phyloP scores from a whole-genome alignment of 1,140 invertebrate genomes.

The Ips nitidus region DNA sequence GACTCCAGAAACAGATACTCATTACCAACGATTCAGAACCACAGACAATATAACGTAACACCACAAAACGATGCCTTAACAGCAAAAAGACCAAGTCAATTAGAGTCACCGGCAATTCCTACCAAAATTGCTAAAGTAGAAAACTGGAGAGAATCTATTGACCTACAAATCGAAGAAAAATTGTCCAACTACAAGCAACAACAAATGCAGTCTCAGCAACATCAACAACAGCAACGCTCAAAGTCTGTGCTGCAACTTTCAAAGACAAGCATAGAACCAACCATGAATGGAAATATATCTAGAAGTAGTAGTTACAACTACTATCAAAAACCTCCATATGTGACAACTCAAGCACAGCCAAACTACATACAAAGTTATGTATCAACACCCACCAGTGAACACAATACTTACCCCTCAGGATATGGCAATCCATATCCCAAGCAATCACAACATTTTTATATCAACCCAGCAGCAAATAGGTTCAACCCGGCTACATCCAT shows the following conservation, averaged over 20 bases:
- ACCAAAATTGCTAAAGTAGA: slow-evolving; percentile 57
- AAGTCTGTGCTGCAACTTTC: slow-evolving; percentile 6
- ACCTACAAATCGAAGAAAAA: slow-evolving; percentile 60
- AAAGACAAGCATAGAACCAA: slow-evolving; percentile 13
- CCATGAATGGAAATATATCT: slow-evolving; percentile 41
- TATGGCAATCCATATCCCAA: slow-evolving; percentile 33
- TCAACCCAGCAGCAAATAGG: slow-evolving; percentile 40
- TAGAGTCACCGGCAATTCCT: slow-evolving; percentile 46
- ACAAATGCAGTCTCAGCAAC: slow-evolving; percentile 34
- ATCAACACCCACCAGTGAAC: slow-evolving; percentile 33
- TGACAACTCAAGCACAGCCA: slow-evolving; percentile 6
- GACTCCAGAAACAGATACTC: too few species aligned
- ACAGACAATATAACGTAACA: neutral
- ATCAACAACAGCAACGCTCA: slow-evolving; percentile 21
- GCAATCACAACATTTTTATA: slow-evolving; percentile 39
- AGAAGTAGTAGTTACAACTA: slow-evolving; percentile 21
- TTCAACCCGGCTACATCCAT: slow-evolving; percentile 39
- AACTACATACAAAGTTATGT: slow-evolving; percentile 46
- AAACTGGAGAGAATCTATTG: slow-evolving; percentile 57
- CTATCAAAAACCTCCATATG: slow-evolving; percentile 30
- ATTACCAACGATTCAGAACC: too few species aligned
- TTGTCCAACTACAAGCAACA: slow-evolving; percentile 49
- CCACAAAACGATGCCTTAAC: slow-evolving; percentile 5
- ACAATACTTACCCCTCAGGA: slow-evolving; percentile 42
- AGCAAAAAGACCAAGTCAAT: slow-evolving; percentile 51